Evolutionary conservation across 2,888 invertebrate species (phyloP).

Genomic region (Cephus rjabovi): DNA sequence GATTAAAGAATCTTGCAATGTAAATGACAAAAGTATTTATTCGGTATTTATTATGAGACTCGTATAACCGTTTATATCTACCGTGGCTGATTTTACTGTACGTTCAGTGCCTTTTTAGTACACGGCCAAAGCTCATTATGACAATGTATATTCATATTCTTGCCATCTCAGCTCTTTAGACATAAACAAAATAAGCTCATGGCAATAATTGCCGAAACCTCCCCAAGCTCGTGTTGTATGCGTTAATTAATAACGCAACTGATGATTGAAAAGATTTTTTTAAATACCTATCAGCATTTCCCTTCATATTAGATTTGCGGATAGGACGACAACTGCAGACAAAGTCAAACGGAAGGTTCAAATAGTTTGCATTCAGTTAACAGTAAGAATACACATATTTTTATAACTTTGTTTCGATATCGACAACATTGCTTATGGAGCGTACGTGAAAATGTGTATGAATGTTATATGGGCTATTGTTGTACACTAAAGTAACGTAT

Average conservation of each 20-base stretch:
- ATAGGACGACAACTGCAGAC: not conserved
- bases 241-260: not conserved
- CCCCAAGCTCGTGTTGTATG: not conserved
- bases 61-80: not conserved
- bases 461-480: slow-evolving; percentile 41
- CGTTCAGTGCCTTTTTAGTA: slow-evolving; percentile 57
- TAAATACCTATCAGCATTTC: not conserved
- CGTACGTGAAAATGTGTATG: slow-evolving; percentile 32
- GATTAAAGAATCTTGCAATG: not conserved
- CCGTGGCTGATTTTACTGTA: slow-evolving; percentile 35
- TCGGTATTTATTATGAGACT: not conserved
- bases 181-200: not conserved
- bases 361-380: slow-evolving; percentile 1
- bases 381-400: slow-evolving; percentile 48
- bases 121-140: slow-evolving; percentile 26
- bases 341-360: not conserved
- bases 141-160: slow-evolving; percentile 30
- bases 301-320: not conserved
- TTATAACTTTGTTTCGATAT: slow-evolving; percentile 57
- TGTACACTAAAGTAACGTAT: slow-evolving; percentile 27
- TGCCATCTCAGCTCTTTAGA: slow-evolving; percentile 16
- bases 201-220: not conserved
- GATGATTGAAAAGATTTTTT: not conserved
- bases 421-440: slow-evolving; percentile 37
- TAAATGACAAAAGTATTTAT: not conserved